Evolutionary conservation across 2,888 invertebrate genomes (phyloP).

Genomic region (Hoplodrina ambigua): DNA sequence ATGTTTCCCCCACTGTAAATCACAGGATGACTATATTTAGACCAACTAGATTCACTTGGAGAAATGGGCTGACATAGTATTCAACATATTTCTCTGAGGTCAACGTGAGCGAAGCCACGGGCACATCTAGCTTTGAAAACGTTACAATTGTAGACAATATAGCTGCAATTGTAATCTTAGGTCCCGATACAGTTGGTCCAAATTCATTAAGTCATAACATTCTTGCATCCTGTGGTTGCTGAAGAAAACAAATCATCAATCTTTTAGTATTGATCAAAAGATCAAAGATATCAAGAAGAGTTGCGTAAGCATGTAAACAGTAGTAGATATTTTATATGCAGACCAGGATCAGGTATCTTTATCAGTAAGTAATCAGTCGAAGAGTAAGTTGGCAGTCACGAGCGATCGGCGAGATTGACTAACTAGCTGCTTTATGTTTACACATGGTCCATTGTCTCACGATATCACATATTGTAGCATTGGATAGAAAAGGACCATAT

Average conservation of each 20-base stretch:
- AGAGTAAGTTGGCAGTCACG: slow-evolving; percentile 76
- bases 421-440: slow-evolving; percentile 48
- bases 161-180: too few relatives aligned
- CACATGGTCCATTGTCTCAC: slow-evolving; percentile 47
- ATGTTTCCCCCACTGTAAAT: too few relatives aligned
- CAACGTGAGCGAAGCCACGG: too few relatives aligned
- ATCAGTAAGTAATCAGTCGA: slow-evolving; percentile 60
- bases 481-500: background rate
- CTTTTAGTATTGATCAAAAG: background rate
- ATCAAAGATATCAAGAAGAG: background rate
- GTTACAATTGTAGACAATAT: too few relatives aligned
- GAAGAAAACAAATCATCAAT: background rate
- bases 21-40: too few relatives aligned
- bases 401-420: slow-evolving; percentile 63
- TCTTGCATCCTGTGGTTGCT: background rate
- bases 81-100: too few relatives aligned
- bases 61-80: too few relatives aligned
- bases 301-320: slow-evolving; percentile 21
- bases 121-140: too few relatives aligned
- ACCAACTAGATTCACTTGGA: too few relatives aligned
- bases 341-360: slow-evolving; percentile 56
- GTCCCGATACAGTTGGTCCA: too few relatives aligned
- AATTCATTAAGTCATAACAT: too few relatives aligned
- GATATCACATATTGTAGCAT: slow-evolving; percentile 11
- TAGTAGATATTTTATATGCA: slow-evolving; percentile 51